Conservation (phyloP, 2,888 invertebrate genomes). For the Trilocha varians region DNA sequence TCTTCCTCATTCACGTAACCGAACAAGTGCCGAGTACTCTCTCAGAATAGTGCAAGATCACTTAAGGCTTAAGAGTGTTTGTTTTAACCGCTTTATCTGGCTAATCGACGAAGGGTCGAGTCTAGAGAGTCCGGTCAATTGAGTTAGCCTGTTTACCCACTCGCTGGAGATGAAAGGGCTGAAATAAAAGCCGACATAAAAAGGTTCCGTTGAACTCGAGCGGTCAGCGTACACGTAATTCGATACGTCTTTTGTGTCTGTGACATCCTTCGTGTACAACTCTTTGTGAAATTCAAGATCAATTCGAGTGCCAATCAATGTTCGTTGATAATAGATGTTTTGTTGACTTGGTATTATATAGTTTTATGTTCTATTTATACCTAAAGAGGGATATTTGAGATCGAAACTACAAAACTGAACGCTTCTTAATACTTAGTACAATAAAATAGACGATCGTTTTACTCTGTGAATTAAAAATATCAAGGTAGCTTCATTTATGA, state of each 20-base stretch:
- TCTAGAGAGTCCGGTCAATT: constrained; percentile 24
- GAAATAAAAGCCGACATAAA: constrained; percentile 8
- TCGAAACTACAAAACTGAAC: no score
- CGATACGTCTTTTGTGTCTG: background rate
- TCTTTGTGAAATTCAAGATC: background rate
- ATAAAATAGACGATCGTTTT: no score
- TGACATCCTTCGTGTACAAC: background rate
- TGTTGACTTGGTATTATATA: no score
- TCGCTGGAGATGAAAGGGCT: constrained; percentile 17
- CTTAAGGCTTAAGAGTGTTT: constrained; percentile 16
- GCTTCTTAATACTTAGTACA: no score
- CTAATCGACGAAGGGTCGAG: constrained; percentile 29
- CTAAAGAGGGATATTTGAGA: no score
- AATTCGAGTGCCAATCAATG: background rate
- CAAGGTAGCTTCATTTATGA: no score
- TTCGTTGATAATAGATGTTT: no score
- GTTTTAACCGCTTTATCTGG: constrained; percentile 23
- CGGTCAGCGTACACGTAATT: background rate
- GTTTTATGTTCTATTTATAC: no score
- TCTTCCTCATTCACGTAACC: background rate
- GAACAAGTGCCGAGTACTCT: background rate
- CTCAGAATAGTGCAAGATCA: background rate
- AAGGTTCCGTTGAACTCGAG: background rate
- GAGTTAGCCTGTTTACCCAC: constrained; percentile 25
- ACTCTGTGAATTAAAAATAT: no score